Conservation (phyloP, 2,113 vertebrate genomes). For the Choloepus hoffmanni region DNA sequence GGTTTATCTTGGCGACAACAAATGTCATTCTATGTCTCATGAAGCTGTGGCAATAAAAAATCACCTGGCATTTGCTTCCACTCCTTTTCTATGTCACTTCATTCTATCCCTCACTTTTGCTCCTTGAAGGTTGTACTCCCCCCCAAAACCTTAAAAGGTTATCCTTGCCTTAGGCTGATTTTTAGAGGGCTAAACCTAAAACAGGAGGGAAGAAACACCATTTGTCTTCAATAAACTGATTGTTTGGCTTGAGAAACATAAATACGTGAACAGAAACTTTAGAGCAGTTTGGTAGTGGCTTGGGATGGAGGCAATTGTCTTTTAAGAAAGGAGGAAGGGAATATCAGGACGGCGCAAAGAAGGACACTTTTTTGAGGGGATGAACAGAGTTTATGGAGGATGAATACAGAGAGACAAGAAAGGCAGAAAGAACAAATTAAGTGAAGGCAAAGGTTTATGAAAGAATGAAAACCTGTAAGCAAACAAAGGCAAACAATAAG, state of each 20-base stretch:
- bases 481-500: not conserved
- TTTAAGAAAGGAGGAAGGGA: not conserved
- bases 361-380: not conserved
- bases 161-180: not conserved
- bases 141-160: not conserved
- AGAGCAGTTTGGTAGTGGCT: not conserved
- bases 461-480: not conserved
- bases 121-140: not conserved
- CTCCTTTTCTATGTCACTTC: not conserved
- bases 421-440: not conserved
- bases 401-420: not conserved
- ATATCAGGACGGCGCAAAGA: not conserved
- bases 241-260: slow-evolving; percentile 2
- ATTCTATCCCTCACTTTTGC: not conserved
- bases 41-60: not conserved
- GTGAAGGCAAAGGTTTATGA: not conserved
- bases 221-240: not conserved
- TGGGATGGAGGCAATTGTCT: not conserved
- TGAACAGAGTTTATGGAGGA: not conserved
- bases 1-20: too few relatives aligned
- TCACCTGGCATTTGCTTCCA: not conserved
- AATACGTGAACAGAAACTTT: not conserved
- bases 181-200: not conserved
- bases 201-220: not conserved
- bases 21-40: too few relatives aligned